Base-by-base conservation (phyloP, 2,888 invertebrate species). In the Drosophila recens region DNA sequence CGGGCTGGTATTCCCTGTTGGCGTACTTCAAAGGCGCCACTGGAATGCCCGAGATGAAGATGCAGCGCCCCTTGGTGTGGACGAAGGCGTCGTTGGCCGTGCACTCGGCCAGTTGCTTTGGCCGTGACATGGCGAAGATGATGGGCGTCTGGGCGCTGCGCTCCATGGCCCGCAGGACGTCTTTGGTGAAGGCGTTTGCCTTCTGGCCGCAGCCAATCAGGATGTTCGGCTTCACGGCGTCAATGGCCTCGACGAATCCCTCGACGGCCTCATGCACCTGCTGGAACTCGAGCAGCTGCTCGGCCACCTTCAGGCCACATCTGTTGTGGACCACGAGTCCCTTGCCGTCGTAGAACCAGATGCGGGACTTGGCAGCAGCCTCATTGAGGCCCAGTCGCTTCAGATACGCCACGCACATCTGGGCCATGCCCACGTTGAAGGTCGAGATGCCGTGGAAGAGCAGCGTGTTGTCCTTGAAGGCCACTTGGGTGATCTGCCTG, bases 161-260 rank as follows among this genome's bases (percentile, higher is more conserved):
- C 27, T 86, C 89, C 87, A 86, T 89, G 43, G 86, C 90, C 0
- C 54, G 46, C 11, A 86, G 58, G 2, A 86, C 76, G 0, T 70
- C 81, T 4, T 71, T 76, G 17, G 66, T 79, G 9, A 87, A 87
- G 4, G 27, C 58, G 0, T 62, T 27, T 0, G 58, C 43, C n/a
- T 51, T 34, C 0, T 46, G 8, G 8, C 67, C 45, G n/a, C 65
- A 56, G 3, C 90, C 89, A 1, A 90, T 62, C n/a, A 90, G n/a
- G 1, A 90, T 75, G 59, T 76, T 89, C 0, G 86, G 86, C 30
- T 77, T 70, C 0, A 90, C 4, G 6, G 9, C 4, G 0, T 58
- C 48, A 9, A 87, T 75, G 0, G 51, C 59, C 48, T 72, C 75
- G 3, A 52, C 42, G 2, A 87, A 45, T 1, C 17, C 58, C 0